A percentile compares a stretch with the other conserved stretches of the same genome.
Conservation (phyloP, 2,888 invertebrate genomes). For the Drosophila nigritarsus region DNA sequence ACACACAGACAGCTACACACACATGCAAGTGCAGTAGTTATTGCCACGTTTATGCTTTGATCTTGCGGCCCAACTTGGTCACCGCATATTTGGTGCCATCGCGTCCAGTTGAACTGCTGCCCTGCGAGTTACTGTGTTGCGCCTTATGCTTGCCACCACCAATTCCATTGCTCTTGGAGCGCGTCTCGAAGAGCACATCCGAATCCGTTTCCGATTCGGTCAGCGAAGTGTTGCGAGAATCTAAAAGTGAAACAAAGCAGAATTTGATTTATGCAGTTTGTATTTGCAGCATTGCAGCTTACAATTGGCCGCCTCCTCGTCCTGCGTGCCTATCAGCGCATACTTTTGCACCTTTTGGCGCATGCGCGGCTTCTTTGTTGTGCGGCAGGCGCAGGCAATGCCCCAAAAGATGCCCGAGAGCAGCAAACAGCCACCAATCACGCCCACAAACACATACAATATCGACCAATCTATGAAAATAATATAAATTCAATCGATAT, state of each 20-base stretch:
- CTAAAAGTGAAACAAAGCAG: slow-evolving; percentile 37
- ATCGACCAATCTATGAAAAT: slow-evolving; percentile 93
- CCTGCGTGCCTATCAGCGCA: slow-evolving; percentile 89
- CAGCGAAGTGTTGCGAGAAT: slow-evolving; percentile 86
- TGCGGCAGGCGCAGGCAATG: slow-evolving; percentile 88
- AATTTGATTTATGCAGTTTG: too few relatives aligned
- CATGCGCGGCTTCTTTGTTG: slow-evolving; percentile 86
- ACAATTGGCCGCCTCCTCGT: slow-evolving; percentile 87
- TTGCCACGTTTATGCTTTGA: slow-evolving; percentile 80
- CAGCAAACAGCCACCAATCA: slow-evolving; percentile 87
- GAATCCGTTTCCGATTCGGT: slow-evolving; percentile 94
- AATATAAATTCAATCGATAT: neutral
- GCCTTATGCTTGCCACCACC: slow-evolving; percentile 65
- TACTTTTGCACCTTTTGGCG: slow-evolving; percentile 88
- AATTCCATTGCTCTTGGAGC: slow-evolving; percentile 84
- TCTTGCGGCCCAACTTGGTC: slow-evolving; percentile 84
- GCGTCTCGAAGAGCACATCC: slow-evolving; percentile 92
- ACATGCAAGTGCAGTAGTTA: slow-evolving; percentile 25
- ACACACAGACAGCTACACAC: slow-evolving; percentile 14
- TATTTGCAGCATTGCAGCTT: slow-evolving; percentile 31
- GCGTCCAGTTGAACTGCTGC: slow-evolving; percentile 48
- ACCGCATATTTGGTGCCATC: slow-evolving; percentile 76
- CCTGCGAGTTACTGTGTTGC: slow-evolving; percentile 49
- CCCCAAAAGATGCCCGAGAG: slow-evolving; percentile 89
- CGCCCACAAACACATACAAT: slow-evolving; percentile 93